These are phyloP conservation scores for Casuarius casuarius DNA, from an alignment of 2,113 vertebrate species.

Conservation along the genomic window DNA sequence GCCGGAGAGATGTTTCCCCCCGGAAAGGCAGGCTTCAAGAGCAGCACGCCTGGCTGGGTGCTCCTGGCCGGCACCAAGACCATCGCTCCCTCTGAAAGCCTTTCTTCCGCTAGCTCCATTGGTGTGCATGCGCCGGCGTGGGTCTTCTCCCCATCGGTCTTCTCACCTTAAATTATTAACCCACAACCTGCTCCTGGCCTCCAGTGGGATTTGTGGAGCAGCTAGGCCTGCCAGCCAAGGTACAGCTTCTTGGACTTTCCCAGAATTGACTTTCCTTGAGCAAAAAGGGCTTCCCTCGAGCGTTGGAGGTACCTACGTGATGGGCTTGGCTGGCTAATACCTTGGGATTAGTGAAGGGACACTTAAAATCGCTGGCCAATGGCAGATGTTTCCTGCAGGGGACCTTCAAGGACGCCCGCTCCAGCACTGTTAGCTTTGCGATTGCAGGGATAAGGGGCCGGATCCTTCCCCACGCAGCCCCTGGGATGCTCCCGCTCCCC, in stretches of 20 bases:
- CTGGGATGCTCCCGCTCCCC: background rate
- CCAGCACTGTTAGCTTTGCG: constrained; percentile 20
- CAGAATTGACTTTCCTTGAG: constrained; percentile 59
- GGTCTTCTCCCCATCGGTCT: background rate
- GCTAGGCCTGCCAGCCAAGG: constrained; percentile 45
- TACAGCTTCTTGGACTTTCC: constrained; percentile 49
- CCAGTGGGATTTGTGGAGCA: constrained; percentile 25
- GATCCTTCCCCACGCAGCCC: background rate
- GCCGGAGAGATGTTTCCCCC: background rate
- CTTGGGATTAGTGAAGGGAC: constrained; percentile 40
- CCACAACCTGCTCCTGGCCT: constrained; percentile 54
- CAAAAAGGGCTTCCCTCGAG: constrained; percentile 29
- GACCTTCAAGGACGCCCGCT: constrained; percentile 15
- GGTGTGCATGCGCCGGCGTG: accelerated
- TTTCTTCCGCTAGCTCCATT: background rate
- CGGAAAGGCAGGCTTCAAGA: background rate
- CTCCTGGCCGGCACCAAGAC: no score
- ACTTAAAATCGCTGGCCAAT: constrained; percentile 46
- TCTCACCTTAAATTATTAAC: constrained; percentile 70
- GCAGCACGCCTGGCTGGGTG: background rate
- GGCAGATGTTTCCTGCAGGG: constrained; percentile 1
- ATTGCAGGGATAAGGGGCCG: constrained; percentile 4
- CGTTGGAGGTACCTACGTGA: constrained; percentile 22
- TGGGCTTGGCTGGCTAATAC: constrained; percentile 49
- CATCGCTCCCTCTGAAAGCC: accelerated